Evolutionary conservation across 2,797 vertebrate genomes (phyloP), one percentile per base, ranked within the genome.

Genomic region (Sebastes taczanowskii): DNA sequence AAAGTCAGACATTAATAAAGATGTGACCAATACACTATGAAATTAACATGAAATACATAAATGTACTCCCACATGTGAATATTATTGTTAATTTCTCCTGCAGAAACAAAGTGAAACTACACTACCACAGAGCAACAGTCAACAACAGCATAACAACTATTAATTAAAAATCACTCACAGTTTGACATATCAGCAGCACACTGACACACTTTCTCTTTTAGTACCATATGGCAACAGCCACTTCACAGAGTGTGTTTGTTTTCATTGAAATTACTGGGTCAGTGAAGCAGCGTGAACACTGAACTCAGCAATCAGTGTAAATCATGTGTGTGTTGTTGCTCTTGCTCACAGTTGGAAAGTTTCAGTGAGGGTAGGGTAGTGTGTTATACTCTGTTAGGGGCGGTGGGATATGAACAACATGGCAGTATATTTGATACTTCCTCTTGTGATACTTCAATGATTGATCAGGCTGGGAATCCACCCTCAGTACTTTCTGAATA

Each of bases 231-330:
- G 71, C 49, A 55, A 73, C 65, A 60, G 34, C 49, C 72, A 66
- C 58, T 77, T 77, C 62, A 42, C 58, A 73, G 25, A 74, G 61
- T 56, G 34, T 74, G 65, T 86, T 80, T 88, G 73, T 77, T 84
- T 77, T 87, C 58, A 60, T 69, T 78, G 29, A 76, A 81, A 73
- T 81, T 38, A 85, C 70, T 74, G 69, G 64, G 69, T 81, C 77
- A 87, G 72, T 64, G 75, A 63, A 53, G 52, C 52, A 53, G 82
- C 56, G n/a, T 71, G 80, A 86, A 74, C 69, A 66, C 77, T 76
- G 62, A 74, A 61, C 77, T 72, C 66, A 59, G 78, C 61, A 55
- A 53, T 86, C 80, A 77, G 60, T 22, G 30, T 61, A 49, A 75
- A 74, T 67, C 68, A 38, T 61, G 62, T 78, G 65, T 11, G 25